Conservation (phyloP, 2,113 vertebrate genomes). For the Ochotona curzoniae region DNA sequence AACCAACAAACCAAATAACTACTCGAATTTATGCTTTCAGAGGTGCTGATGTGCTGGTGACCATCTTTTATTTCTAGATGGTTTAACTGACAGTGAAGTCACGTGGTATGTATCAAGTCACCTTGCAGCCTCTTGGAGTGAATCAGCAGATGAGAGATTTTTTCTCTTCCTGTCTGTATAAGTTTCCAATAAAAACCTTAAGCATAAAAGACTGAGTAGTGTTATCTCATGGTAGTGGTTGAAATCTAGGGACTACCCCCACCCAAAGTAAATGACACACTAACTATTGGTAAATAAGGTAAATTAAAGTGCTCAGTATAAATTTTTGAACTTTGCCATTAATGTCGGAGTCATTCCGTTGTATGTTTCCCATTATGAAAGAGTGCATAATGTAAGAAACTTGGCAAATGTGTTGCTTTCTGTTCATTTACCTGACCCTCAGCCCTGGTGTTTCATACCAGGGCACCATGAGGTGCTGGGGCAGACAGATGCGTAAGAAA, state of each 20-base stretch:
- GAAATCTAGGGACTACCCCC: not conserved
- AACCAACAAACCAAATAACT: not conserved
- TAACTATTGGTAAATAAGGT: not conserved
- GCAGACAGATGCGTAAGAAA: not conserved
- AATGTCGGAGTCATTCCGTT: not conserved
- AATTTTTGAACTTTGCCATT: conserved; percentile 8
- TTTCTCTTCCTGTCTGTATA: no score
- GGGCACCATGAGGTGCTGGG: not conserved
- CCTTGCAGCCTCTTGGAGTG: no score
- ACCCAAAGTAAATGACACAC: not conserved
- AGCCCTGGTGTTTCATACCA: not conserved
- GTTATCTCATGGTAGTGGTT: not conserved
- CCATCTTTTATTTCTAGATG: no score
- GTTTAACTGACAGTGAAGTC: no score
- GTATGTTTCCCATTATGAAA: not conserved
- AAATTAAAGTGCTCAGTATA: not conserved
- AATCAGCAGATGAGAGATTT: no score
- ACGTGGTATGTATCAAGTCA: no score
- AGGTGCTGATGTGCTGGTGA: no score
- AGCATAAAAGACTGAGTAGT: not conserved
- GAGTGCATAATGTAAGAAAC: not conserved
- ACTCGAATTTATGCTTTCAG: not conserved
- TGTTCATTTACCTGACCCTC: not conserved
- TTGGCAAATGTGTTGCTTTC: not conserved
- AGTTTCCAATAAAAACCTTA: no score